Percentiles rank a stretch among this genome's conserved stretches.
phyloP scores from a whole-genome alignment of 2,888 invertebrate genomes.

The Sinelater perroti region DNA sequence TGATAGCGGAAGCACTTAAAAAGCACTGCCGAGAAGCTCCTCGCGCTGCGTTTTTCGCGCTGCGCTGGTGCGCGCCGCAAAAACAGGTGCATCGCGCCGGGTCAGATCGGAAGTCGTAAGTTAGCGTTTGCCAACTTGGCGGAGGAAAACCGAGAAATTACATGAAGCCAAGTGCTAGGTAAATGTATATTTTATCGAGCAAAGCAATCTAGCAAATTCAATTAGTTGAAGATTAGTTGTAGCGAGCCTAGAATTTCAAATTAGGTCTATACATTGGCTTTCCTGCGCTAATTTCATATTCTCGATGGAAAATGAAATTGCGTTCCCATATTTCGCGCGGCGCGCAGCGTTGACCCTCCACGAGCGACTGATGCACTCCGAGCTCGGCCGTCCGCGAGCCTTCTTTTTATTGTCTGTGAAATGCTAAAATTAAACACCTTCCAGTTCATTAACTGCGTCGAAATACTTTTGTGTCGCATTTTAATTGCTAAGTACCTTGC shows the following conservation, averaged over 20 bases:
- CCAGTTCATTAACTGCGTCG: too few relatives aligned
- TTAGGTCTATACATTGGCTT: conserved; percentile 47
- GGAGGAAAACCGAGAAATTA: conserved; percentile 54
- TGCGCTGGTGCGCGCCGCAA: too few relatives aligned
- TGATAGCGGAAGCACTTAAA: too few relatives aligned
- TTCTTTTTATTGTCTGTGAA: conserved; percentile 45
- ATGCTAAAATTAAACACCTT: conserved; percentile 42
- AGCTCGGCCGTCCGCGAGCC: too few relatives aligned
- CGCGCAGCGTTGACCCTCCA: conserved; percentile 8
- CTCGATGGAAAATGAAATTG: conserved; percentile 38
- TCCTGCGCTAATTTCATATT: conserved; percentile 39
- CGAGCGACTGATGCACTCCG: too few relatives aligned
- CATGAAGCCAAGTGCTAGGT: conserved; percentile 56
- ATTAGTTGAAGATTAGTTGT: conserved; percentile 61
- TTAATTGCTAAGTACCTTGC: conserved; percentile 48
- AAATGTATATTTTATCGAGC: conserved; percentile 61
- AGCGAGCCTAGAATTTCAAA: conserved; percentile 50
- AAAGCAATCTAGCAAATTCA: conserved; percentile 62
- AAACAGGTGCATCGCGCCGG: too few relatives aligned
- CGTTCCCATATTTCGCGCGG: conserved; percentile 32
- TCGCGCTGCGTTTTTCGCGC: too few relatives aligned
- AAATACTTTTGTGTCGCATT: conserved; percentile 49
- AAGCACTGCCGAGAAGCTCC: too few relatives aligned
- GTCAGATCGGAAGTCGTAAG: too few relatives aligned
- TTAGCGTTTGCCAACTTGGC: conserved; percentile 39